A percentile compares a stretch with the other conserved stretches of the same genome.
phyloP scores from a whole-genome alignment of 2,797 vertebrate genomes.

The Tapera naevia region DNA sequence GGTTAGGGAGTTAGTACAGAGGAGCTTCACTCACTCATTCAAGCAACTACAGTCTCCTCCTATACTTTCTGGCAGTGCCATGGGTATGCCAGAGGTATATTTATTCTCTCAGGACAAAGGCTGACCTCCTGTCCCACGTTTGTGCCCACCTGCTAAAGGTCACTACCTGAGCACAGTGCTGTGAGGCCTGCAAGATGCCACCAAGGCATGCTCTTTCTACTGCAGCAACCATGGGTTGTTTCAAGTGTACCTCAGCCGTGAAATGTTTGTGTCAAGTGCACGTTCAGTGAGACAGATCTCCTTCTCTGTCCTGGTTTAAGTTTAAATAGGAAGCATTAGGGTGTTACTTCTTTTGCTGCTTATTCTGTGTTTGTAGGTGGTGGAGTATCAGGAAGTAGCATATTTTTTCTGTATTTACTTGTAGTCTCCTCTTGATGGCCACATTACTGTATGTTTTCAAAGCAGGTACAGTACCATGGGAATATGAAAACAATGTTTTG shows the following conservation, averaged over 20 bases:
- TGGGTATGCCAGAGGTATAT: too few species aligned
- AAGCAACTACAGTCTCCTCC: not conserved
- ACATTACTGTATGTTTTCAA: slow-evolving; percentile 25
- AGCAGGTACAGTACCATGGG: not conserved
- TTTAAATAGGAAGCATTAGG: not conserved
- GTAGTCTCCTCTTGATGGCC: slow-evolving; percentile 56
- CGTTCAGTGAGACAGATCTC: not conserved
- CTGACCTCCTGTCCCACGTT: fast-evolving
- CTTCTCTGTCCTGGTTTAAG: not conserved
- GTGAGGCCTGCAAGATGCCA: not conserved
- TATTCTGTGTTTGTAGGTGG: not conserved
- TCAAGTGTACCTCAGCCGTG: not conserved
- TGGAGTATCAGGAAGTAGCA: not conserved
- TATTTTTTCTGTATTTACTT: slow-evolving; percentile 46
- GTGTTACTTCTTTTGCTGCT: not conserved
- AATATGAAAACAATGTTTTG: slow-evolving; percentile 43
- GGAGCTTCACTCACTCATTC: not conserved
- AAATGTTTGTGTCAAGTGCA: not conserved
- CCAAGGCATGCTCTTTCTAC: not conserved
- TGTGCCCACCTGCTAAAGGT: not conserved
- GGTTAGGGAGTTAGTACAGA: not conserved
- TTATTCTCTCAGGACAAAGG: not conserved
- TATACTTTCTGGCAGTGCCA: not conserved
- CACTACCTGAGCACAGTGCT: fast-evolving
- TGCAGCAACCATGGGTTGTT: not conserved